Conservation (phyloP, 2,113 vertebrate species). For the Diadophis punctatus region DNA sequence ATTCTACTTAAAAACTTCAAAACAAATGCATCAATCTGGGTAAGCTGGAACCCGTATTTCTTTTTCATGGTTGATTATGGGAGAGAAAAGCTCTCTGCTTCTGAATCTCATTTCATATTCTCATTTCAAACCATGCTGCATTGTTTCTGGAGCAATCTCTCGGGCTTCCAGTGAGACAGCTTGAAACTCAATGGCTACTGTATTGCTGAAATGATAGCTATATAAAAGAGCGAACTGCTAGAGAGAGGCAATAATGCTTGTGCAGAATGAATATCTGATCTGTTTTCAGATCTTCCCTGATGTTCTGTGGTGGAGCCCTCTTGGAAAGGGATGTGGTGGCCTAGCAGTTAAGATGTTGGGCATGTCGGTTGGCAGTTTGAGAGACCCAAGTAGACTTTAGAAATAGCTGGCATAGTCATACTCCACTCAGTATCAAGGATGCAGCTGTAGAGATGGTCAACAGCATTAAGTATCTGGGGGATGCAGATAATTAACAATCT, state of each 20-base stretch:
- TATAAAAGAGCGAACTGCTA: neutral
- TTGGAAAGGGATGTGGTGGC: neutral
- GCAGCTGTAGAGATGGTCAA: no score
- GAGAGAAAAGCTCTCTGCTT: neutral
- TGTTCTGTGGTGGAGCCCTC: neutral
- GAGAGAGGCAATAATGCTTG: neutral
- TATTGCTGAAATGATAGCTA: neutral
- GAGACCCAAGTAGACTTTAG: no score
- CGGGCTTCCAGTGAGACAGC: neutral
- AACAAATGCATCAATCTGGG: neutral
- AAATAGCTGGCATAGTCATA: no score
- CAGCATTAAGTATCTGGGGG: no score
- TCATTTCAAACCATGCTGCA: neutral
- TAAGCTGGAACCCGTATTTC: neutral
- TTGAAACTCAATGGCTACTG: neutral
- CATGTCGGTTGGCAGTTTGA: no score
- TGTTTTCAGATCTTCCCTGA: neutral
- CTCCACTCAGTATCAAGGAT: no score
- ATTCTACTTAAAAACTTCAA: neutral
- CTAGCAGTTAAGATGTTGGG: no score
- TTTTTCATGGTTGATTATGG: neutral
- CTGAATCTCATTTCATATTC: neutral
- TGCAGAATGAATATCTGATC: neutral
- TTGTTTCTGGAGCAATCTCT: neutral
- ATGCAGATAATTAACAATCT: no score